Conservation (phyloP, 2,113 vertebrate genomes). For the Crypturellus undulatus region DNA sequence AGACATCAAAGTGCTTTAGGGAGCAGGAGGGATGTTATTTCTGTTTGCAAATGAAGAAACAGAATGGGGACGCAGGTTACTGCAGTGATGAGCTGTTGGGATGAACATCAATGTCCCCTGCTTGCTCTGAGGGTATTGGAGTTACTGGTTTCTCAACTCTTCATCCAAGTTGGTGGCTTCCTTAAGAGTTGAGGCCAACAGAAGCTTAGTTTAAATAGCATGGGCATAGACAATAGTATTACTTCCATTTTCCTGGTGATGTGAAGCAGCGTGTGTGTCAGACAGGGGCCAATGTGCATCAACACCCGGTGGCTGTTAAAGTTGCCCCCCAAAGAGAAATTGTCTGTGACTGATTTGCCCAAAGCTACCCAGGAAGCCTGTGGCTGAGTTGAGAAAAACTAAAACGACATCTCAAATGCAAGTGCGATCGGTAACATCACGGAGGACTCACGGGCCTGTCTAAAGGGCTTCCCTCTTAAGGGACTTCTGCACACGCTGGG, state of each 20-base stretch:
- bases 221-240: background rate
- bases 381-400: background rate
- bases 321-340: background rate
- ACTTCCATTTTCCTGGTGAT: background rate
- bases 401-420: background rate
- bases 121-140: fast-evolving
- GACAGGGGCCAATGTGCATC: background rate
- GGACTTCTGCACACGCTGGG: too few species aligned
- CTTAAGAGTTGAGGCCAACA: background rate
- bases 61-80: background rate
- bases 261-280: background rate
- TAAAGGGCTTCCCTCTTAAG: too few species aligned
- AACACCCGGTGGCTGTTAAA: fast-evolving
- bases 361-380: background rate
- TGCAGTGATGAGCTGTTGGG: background rate
- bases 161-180: background rate
- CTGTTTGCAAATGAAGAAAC: background rate
- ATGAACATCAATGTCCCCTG: background rate
- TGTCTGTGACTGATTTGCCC: background rate
- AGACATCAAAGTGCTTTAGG: fast-evolving
- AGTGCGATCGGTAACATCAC: too few species aligned
- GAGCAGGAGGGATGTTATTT: background rate
- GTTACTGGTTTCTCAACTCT: background rate
- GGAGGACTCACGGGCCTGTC: too few species aligned
- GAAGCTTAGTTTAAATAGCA: background rate